Percentiles rank a stretch among this genome's conserved stretches.
phyloP scores from a whole-genome alignment of 2,888 invertebrate species.

The Anaspis maculata region DNA sequence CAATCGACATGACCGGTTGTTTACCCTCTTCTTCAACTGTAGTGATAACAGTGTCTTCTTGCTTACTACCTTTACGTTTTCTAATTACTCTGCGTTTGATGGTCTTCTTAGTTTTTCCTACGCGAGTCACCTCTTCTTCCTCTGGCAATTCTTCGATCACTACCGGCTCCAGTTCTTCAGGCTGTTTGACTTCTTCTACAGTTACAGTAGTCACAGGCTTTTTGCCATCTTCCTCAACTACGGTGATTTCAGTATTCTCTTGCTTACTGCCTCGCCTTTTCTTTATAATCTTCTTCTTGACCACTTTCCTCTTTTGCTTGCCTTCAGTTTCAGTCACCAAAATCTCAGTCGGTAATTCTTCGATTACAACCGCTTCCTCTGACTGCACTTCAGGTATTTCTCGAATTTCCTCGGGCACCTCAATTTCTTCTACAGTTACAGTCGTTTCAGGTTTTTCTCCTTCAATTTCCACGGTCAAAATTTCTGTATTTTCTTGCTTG shows the following conservation, averaged over 20 bases:
- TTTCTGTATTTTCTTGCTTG: constrained; percentile 31
- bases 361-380: constrained; percentile 17
- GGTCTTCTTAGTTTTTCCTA: constrained; percentile 22
- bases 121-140: constrained; percentile 12
- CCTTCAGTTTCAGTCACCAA: constrained; percentile 29
- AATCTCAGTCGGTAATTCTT: constrained; percentile 19
- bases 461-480: constrained; percentile 22
- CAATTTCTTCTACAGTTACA: constrained; percentile 17
- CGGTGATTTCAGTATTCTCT: constrained; percentile 29
- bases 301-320: constrained; percentile 31
- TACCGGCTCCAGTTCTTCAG: constrained; percentile 22
- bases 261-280: constrained; percentile 39
- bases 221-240: constrained; percentile 37
- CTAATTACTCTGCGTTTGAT: constrained; percentile 14
- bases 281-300: constrained; percentile 39
- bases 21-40: constrained; percentile 41
- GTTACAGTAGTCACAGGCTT: constrained; percentile 39
- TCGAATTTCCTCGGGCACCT: constrained; percentile 20
- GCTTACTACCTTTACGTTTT: constrained; percentile 23
- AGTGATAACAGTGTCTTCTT: constrained; percentile 41
- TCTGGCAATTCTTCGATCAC: constrained; percentile 22
- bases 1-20: constrained; percentile 37
- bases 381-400: constrained; percentile 14
- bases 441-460: constrained; percentile 14
- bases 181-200: constrained; percentile 27